phyloP scores from a whole-genome alignment of 2,888 invertebrate genomes.

The Orchesellides sinensis region DNA sequence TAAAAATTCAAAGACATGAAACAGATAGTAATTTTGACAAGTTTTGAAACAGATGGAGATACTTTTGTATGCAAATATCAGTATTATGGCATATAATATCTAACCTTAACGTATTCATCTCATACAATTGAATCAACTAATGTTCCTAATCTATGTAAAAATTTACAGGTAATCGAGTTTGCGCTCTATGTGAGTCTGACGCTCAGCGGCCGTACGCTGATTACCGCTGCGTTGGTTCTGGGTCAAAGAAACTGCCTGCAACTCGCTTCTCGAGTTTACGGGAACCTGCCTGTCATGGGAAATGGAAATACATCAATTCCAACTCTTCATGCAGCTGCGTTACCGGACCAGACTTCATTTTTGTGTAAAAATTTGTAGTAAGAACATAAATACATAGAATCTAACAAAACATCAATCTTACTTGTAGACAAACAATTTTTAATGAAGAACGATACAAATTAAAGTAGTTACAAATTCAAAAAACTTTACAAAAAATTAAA shows the following conservation, averaged over 20 bases:
- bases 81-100: too few species aligned
- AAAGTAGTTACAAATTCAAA: not conserved
- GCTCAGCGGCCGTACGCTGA: constrained; percentile 69
- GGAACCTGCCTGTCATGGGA: constrained; percentile 73
- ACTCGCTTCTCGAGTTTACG: constrained; percentile 72
- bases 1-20: too few species aligned
- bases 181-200: constrained; percentile 71
- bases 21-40: too few species aligned
- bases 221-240: constrained; percentile 71
- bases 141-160: not conserved
- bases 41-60: too few species aligned
- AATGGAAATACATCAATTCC: constrained; percentile 70
- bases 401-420: not conserved
- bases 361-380: constrained; percentile 71
- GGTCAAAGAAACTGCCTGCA: constrained; percentile 61
- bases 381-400: not conserved
- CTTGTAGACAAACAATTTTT: too few species aligned
- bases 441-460: too few species aligned
- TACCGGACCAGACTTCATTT: constrained; percentile 70
- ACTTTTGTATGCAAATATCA: not conserved
- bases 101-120: not conserved
- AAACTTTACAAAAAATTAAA: too few species aligned
- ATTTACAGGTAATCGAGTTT: constrained; percentile 69
- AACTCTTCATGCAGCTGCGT: constrained; percentile 67
- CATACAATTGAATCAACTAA: not conserved